Base-by-base conservation (phyloP, 1,140 invertebrate genomes). In the Octopus bimaculoides region DNA sequence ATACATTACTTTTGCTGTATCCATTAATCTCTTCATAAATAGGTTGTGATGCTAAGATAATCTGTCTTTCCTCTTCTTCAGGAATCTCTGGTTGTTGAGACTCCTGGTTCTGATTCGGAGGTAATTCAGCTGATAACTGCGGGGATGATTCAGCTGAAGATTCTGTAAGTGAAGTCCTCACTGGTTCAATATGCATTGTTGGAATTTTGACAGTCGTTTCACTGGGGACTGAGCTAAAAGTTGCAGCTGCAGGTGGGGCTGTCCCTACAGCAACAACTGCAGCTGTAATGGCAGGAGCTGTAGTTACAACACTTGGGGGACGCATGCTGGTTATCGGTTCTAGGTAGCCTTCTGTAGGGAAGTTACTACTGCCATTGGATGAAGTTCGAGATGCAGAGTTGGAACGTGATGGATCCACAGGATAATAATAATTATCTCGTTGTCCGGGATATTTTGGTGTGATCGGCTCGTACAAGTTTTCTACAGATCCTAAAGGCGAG, bases 1-100 rank as follows among this genome's bases (percentile, higher is more conserved):
- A 41, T 41, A 41, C 75, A 20, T 80, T 81, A n/a, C 76, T 77
- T 80, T 85, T 84, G 69, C 80, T 81, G 73, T 85, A 83, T 6
- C 85, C 86, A 75, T 87, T 86, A 10, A 88, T 88, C 80, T 88
- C 87, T 78, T 88, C 87, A 79, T 88, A 88, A 76, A 88, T 88
- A 17, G 87, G 87, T 75, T 88, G 87, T 0, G 85, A 84, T 0
- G 87, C 86, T 52, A 88, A 77, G 14, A 88, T 61, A 14, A 78
- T 73, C 41, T 82, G 75, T 75, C 87, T 82, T 73, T 86, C 83
- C 75, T 87, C 84, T 54, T 83, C 83, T 5, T 82, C 75, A 52
- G 81, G 78, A 4, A 54, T 17, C 14, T 84, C 78, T 78, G 20
- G 54, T 55, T 26, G 56, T 55, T 61, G 61, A 71, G 52, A n/a